phyloP scores from a whole-genome alignment of 1,140 invertebrate species.

The Diachasma alloeum region DNA sequence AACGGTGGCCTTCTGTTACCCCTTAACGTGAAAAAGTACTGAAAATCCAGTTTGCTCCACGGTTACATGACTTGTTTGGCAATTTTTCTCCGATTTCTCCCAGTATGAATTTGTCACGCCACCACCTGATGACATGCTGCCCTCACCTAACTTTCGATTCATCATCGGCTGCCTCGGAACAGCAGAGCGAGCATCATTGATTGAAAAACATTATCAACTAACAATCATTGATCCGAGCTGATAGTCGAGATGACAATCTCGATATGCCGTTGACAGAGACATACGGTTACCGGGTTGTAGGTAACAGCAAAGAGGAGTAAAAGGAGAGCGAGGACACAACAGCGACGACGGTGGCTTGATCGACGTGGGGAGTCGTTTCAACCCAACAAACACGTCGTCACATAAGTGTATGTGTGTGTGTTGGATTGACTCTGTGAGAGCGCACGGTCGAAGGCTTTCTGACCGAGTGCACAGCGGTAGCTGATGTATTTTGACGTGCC shows the following conservation, averaged over 20 bases:
- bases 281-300: not conserved
- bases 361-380: constrained; percentile 61
- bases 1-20: no score
- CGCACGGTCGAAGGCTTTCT: constrained; percentile 46
- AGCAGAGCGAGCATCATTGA: not conserved
- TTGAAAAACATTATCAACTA: not conserved
- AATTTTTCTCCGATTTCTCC: no score
- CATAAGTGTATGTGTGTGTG: constrained; percentile 5
- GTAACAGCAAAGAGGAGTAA: constrained; percentile 25
- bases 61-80: no score
- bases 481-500: constrained; percentile 65
- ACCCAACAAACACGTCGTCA: constrained; percentile 10
- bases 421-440: not conserved
- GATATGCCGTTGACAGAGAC: not conserved
- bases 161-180: no score
- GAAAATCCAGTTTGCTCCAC: no score
- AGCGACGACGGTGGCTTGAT: constrained; percentile 32
- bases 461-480: constrained; percentile 62
- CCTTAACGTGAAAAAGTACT: no score
- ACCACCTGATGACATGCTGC: no score
- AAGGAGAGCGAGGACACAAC: constrained; percentile 41
- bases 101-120: no score
- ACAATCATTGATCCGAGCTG: constrained; percentile 17
- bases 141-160: no score
- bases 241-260: constrained; percentile 3